Base-by-base conservation (phyloP, 2,797 vertebrate species). In the Eulemur coronatus region DNA sequence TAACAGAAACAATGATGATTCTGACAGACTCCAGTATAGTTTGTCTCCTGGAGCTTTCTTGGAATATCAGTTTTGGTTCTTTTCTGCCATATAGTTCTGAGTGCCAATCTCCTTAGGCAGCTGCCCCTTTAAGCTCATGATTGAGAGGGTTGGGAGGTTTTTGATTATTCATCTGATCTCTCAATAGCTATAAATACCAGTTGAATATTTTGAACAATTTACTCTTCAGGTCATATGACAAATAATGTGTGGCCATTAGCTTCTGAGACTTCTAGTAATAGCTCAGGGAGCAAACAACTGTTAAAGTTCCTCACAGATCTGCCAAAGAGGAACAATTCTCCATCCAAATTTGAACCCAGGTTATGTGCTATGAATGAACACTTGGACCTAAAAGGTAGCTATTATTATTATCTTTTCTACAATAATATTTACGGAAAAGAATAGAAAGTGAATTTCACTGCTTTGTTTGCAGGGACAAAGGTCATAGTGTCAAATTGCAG, bases 391-490 rank as follows among this genome's bases (percentile, higher is more conserved):
- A 94, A 86, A 48, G 18, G 72, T 67, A 59, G 59, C 52, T 55
- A 65, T 80, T 33, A 18, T 59, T 57, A 84, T 69, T 48, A 61
- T 88, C 72, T 69, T 91, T 95, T 96, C 52, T 84, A 48, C 38
- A 69, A 35, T 55, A 52, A 80, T 63, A 87, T 81, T 78, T 46
- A n/a, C 22, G 65, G 57, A 41, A 91, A 86, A 92, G 52, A 84
- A 89, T 3, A 65, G 46, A 93, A 81, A 48, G 48, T 85, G 70
- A 87, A 75, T 94, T 89, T 84, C 61, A 79, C 30, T 84, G 70
- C 59, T 95, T 82, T 91, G 30, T 97, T 91, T 94, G 61, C 65
- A 78, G 30, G 70, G 46, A 85, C 52, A 69, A 93, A 97, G 91
- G 87, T 92, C 76, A 94, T 76, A 67, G 55, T 80, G 79, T 93